A percentile compares a stretch with the other conserved stretches of the same genome.
Conservation (phyloP, 2,888 invertebrate species). For the Platynereis dumerilii region DNA sequence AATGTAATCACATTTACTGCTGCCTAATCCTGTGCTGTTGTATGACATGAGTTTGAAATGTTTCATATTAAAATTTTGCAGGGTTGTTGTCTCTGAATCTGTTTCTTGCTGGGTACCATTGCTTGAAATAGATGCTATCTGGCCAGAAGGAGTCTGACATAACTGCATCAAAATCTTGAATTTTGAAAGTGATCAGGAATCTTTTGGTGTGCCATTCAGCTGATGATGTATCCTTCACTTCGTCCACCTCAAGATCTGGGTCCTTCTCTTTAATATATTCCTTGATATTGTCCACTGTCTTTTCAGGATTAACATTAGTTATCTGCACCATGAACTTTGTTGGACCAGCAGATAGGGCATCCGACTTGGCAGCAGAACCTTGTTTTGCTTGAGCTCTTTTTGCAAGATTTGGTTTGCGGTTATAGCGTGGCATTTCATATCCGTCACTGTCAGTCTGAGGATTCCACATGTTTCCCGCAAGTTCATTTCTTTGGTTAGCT, state of each 20-base stretch:
- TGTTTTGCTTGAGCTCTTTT: background rate
- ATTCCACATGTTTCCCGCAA: too few relatives aligned
- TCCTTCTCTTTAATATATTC: background rate
- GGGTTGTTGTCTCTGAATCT: too few relatives aligned
- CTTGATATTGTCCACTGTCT: background rate
- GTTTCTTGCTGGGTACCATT: background rate
- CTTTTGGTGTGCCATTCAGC: background rate
- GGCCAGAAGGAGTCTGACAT: background rate
- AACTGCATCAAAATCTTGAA: background rate
- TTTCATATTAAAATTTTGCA: background rate
- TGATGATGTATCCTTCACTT: background rate
- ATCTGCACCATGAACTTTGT: background rate
- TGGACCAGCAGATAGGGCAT: background rate
- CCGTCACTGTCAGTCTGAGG: too few relatives aligned
- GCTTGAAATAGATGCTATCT: constrained; percentile 1
- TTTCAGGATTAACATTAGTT: background rate
- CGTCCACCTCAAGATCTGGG: background rate
- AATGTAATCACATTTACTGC: background rate
- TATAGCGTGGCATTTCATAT: too few relatives aligned
- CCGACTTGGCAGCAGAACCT: background rate
- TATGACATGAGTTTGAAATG: background rate
- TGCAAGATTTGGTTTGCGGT: too few relatives aligned
- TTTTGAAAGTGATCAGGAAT: background rate
- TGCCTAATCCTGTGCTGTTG: background rate
- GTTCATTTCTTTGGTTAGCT: too few relatives aligned